Evolutionary conservation across 2,888 invertebrate species (phyloP).

Genomic region (Aradus depressus): DNA sequence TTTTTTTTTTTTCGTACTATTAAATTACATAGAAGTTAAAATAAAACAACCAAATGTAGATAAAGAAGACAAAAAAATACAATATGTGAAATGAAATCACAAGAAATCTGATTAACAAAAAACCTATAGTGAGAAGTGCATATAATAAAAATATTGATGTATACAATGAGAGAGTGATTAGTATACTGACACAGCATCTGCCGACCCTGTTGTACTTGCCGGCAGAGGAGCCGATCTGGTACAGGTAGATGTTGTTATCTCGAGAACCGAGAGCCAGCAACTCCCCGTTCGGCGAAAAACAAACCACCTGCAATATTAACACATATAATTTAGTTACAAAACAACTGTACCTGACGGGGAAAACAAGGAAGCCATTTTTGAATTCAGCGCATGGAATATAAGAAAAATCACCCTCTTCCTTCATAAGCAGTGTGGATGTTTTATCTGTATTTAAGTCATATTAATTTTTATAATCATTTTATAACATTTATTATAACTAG

Average conservation of each 20-base stretch:
- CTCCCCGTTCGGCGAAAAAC: conserved; percentile 67
- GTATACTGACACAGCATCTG: conserved; percentile 62
- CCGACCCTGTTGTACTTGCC: conserved; percentile 68
- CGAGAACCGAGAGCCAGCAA: conserved; percentile 74
- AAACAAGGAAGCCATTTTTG: too few relatives aligned
- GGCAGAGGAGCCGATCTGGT: conserved; percentile 67
- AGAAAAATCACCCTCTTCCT: too few relatives aligned
- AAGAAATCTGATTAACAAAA: too few relatives aligned
- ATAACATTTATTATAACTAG: too few relatives aligned
- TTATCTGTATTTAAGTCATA: not conserved
- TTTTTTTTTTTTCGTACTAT: too few relatives aligned
- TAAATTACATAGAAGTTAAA: not conserved
- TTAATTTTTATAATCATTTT: too few relatives aligned
- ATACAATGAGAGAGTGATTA: not conserved
- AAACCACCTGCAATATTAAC: conserved; percentile 52
- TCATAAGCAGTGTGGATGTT: too few relatives aligned
- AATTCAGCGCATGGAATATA: too few relatives aligned
- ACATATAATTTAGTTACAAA: too few relatives aligned
- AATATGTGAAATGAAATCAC: too few relatives aligned
- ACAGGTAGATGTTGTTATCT: conserved; percentile 82
- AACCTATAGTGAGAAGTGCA: not conserved
- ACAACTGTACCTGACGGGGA: too few relatives aligned
- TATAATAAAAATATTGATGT: not conserved
- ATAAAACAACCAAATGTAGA: not conserved
- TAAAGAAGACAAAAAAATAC: too few relatives aligned